Percentiles rank a stretch among this genome's conserved stretches.
phyloP scores from a whole-genome alignment of 2,888 invertebrate genomes.

The Drosophila recens region DNA sequence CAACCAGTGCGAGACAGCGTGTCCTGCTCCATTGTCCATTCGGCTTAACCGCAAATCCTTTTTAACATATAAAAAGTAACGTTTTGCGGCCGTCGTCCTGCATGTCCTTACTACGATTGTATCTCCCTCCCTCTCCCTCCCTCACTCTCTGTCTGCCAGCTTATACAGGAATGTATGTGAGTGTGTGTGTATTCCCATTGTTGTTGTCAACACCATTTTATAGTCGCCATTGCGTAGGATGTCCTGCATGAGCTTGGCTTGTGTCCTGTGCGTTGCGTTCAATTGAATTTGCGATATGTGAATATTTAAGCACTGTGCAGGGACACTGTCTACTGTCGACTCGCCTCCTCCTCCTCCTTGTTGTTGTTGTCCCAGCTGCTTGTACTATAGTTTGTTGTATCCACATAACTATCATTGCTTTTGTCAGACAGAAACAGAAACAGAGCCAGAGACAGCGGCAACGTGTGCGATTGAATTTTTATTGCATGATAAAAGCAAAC shows the following conservation, averaged over 20 bases:
- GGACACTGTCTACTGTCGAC: slow-evolving; percentile 48
- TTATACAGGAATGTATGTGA: background rate
- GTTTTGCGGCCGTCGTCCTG: slow-evolving; percentile 57
- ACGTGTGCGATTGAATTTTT: slow-evolving; percentile 77
- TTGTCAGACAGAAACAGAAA: slow-evolving; percentile 33
- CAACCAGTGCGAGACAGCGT: slow-evolving; percentile 48
- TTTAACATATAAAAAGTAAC: slow-evolving; percentile 81
- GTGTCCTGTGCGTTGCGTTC: slow-evolving; percentile 67
- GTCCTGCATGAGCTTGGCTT: slow-evolving; percentile 56
- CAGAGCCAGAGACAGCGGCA: slow-evolving; percentile 13
- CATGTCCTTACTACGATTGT: slow-evolving; percentile 14
- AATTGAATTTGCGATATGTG: slow-evolving; percentile 81
- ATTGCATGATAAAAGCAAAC: slow-evolving; percentile 73
- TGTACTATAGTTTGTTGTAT: slow-evolving; percentile 50
- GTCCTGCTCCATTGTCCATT: slow-evolving; percentile 63
- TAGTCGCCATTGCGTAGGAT: slow-evolving; percentile 69
- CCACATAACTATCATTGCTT: slow-evolving; percentile 71
- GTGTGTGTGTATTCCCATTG: slow-evolving; percentile 74
- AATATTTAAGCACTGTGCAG: slow-evolving; percentile 78
- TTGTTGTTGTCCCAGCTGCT: slow-evolving; percentile 18
- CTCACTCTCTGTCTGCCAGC: slow-evolving; percentile 9
- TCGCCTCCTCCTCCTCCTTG: slow-evolving; percentile 2
- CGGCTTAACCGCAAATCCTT: slow-evolving; percentile 80
- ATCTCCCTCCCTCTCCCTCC: background rate
- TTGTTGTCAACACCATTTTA: slow-evolving; percentile 80